phyloP scores from a whole-genome alignment of 2,113 vertebrate genomes.

The Gavia stellata region DNA sequence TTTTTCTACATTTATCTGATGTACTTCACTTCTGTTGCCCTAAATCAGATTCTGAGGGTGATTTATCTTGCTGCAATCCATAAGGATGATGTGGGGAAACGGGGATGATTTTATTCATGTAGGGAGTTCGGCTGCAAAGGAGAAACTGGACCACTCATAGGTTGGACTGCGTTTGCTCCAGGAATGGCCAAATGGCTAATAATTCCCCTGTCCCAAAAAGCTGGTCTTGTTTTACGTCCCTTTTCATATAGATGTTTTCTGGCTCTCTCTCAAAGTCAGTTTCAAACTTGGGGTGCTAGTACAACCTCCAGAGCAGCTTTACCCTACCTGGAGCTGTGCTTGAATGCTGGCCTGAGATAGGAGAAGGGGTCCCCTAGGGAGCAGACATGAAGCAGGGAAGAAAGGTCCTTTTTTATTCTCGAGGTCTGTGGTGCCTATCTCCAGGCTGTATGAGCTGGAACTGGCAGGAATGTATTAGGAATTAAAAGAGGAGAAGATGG shows the following conservation, averaged over 20 bases:
- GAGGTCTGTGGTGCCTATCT: neutral
- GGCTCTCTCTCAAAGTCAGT: neutral
- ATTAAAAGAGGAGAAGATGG: neutral
- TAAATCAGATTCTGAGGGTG: neutral
- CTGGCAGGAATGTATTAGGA: neutral
- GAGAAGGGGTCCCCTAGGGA: neutral
- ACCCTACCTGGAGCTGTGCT: neutral
- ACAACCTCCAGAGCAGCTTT: neutral
- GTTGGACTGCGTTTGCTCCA: neutral
- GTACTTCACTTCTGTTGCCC: neutral
- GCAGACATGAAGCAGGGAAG: neutral
- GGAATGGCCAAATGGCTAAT: neutral
- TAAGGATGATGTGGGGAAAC: neutral
- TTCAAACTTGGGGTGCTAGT: neutral
- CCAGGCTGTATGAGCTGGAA: neutral
- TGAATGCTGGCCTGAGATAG: neutral
- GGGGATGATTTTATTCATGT: neutral
- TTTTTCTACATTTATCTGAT: neutral
- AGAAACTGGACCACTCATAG: neutral
- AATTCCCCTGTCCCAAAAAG: neutral
- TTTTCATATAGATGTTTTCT: neutral
- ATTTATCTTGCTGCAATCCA: neutral
- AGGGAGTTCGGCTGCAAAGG: neutral
- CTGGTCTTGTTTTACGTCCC: neutral
- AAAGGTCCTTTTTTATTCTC: neutral